These are phyloP conservation scores for Smutsia gigantea DNA, from an alignment of 2,797 vertebrate species.

Conservation along the genomic window DNA sequence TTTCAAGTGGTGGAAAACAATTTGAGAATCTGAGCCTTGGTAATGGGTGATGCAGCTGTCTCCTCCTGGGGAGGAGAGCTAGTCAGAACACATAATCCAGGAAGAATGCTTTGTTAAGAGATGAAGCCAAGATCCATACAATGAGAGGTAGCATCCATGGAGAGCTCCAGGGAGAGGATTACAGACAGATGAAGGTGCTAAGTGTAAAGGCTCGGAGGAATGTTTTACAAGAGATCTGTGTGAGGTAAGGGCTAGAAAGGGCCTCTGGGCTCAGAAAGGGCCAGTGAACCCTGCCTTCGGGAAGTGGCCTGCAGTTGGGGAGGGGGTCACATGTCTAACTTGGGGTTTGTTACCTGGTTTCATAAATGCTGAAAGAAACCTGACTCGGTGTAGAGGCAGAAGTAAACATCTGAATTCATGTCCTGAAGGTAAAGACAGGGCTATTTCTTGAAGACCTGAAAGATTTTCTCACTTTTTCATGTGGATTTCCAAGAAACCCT, in stretches of 20 bases:
- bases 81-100: accelerated
- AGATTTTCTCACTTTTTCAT: background rate
- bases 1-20: background rate
- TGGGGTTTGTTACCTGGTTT: background rate
- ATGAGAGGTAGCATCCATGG: accelerated
- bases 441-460: background rate
- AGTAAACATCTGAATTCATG: no score
- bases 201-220: background rate
- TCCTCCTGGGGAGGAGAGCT: accelerated
- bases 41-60: accelerated
- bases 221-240: accelerated
- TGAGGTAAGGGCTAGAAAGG: background rate
- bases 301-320: accelerated
- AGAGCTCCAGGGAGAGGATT: background rate
- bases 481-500: background rate
- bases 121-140: background rate
- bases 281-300: background rate
- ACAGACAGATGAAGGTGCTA: accelerated
- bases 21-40: no score
- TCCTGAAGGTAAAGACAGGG: background rate
- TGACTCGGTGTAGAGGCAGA: background rate
- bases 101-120: background rate
- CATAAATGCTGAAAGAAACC: background rate
- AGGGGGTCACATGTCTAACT: accelerated
- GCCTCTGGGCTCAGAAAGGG: background rate